A percentile compares a stretch with the other conserved stretches of the same genome.
phyloP scores from a whole-genome alignment of 2,888 invertebrate species.

The Coecobrya sp. region DNA sequence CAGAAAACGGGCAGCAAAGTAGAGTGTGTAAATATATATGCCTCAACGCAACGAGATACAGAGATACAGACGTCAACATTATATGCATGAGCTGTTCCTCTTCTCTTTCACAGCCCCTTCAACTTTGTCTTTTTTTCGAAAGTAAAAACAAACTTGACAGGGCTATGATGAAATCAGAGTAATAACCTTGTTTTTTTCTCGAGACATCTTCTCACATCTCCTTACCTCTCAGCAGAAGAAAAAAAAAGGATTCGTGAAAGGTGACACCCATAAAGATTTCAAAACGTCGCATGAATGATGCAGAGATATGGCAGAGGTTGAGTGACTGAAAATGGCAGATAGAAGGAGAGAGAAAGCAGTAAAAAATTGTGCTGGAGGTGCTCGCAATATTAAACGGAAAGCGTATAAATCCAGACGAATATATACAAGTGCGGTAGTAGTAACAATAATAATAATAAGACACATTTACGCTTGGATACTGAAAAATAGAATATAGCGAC shows the following conservation, averaged over 20 bases:
- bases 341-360: neutral
- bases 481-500: neutral
- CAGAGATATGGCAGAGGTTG: constrained; percentile 36
- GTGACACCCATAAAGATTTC: constrained; percentile 55
- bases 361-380: constrained; percentile 8
- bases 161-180: constrained; percentile 40
- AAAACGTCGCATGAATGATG: constrained; percentile 48
- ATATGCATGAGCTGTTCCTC: constrained; percentile 23
- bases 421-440: neutral
- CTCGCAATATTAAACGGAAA: constrained; percentile 6
- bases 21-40: neutral
- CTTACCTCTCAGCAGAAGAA: neutral
- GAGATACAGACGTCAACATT: too few species aligned
- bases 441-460: neutral
- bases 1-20: neutral
- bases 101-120: neutral
- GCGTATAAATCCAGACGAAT: neutral
- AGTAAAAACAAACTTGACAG: constrained; percentile 47
- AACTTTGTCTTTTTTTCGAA: constrained; percentile 15
- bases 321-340: constrained; percentile 31
- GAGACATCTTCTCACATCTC: constrained; percentile 21
- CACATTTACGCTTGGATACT: neutral
- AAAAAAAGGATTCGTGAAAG: constrained; percentile 3
- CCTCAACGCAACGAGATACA: constrained; percentile 21
- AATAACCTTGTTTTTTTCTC: constrained; percentile 46